Conservation (phyloP, 2,797 vertebrate species). For the Capromys pilorides region DNA sequence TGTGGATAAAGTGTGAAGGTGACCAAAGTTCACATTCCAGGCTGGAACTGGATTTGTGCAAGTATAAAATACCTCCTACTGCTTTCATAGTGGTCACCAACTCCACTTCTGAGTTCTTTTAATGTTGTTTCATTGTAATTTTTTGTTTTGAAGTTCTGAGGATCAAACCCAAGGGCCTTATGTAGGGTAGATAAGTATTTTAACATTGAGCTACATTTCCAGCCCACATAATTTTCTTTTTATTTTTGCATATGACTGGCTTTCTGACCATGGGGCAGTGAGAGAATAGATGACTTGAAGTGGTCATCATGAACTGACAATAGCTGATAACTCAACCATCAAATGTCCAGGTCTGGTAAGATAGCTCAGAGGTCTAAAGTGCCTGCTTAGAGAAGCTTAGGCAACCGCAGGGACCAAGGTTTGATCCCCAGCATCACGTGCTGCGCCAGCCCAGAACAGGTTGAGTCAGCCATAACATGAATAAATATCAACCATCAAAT, state of each 20-base stretch:
- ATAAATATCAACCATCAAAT: too few species aligned
- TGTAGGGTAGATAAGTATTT: neutral
- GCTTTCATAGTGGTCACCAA: neutral
- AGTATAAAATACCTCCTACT: neutral
- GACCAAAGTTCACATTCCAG: neutral
- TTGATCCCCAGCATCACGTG: too few species aligned
- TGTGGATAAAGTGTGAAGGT: neutral
- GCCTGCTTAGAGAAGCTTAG: too few species aligned
- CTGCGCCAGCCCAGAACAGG: too few species aligned
- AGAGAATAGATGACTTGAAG: slow-evolving; percentile 7
- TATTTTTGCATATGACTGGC: neutral
- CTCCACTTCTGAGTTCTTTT: neutral
- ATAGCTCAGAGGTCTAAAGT: too few species aligned
- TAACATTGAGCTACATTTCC: neutral
- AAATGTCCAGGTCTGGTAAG: too few species aligned
- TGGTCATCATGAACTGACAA: neutral
- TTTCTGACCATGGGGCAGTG: slow-evolving; percentile 32
- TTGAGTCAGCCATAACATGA: too few species aligned
- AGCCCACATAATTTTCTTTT: neutral
- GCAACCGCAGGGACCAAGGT: too few species aligned
- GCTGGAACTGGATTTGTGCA: neutral
- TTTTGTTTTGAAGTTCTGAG: neutral
- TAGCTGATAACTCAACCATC: slow-evolving; percentile 2
- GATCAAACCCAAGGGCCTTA: neutral
- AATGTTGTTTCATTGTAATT: neutral